Evolutionary conservation across 2,113 vertebrate species (phyloP).

Genomic region (Prionailurus bengalensis): DNA sequence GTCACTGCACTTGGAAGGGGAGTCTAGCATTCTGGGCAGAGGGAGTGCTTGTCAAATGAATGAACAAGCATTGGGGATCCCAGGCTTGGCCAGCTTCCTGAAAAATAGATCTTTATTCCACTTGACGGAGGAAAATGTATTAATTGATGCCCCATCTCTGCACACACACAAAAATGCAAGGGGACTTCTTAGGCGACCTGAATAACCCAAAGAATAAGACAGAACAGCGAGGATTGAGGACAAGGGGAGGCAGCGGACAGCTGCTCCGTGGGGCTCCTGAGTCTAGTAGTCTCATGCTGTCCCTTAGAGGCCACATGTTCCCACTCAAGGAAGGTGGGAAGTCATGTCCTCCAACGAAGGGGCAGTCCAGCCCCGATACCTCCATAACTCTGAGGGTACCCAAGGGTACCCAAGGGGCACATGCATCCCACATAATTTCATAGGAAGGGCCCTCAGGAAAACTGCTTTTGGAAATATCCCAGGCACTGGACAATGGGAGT

Average conservation of each 20-base stretch:
- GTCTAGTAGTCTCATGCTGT: neutral
- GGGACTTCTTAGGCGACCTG: neutral
- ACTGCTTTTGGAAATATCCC: neutral
- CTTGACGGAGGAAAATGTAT: neutral
- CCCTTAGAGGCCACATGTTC: neutral
- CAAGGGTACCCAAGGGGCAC: neutral
- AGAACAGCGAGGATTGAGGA: neutral
- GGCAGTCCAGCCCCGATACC: accelerated
- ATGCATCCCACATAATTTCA: neutral
- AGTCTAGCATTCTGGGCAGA: neutral
- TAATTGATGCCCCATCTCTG: neutral
- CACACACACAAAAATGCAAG: neutral
- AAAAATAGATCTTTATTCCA: neutral
- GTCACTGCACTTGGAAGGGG: neutral
- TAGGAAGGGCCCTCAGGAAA: neutral
- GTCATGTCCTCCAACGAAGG: neutral
- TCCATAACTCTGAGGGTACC: neutral
- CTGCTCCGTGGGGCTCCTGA: neutral
- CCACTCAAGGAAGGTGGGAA: no score
- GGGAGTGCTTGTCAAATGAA: neutral
- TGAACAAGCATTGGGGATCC: neutral
- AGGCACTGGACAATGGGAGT: neutral
- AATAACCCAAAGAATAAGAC: neutral
- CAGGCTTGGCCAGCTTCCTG: neutral
- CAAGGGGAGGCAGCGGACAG: accelerated